phyloP scores from a whole-genome alignment of 1,140 invertebrate genomes.

The Euglossa dilemma region DNA sequence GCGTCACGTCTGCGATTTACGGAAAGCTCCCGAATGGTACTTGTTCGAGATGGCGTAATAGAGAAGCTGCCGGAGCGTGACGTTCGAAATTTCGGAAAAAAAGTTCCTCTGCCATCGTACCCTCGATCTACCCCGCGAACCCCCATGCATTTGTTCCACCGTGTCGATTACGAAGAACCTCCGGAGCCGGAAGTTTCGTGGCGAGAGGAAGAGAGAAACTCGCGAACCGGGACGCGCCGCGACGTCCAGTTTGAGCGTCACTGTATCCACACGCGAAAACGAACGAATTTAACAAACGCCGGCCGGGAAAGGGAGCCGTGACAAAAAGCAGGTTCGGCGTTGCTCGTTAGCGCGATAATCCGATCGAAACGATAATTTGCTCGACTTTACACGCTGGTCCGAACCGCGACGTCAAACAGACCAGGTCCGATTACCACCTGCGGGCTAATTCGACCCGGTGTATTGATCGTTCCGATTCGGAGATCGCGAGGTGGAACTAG shows the following conservation, averaged over 20 bases:
- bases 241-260: background rate
- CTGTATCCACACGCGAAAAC: background rate
- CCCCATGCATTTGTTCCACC: background rate
- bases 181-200: background rate
- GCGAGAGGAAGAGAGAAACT: no score
- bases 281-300: constrained; percentile 11
- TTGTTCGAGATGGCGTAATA: background rate
- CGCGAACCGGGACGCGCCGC: no score
- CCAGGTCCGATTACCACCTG: constrained; percentile 26
- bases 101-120: background rate
- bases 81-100: background rate
- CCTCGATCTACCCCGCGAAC: background rate
- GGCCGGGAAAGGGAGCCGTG: background rate
- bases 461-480: background rate
- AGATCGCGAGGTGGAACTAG: background rate
- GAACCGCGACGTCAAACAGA: constrained; percentile 29
- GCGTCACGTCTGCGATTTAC: background rate
- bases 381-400: constrained; percentile 20
- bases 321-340: background rate
- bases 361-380: constrained; percentile 28
- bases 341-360: constrained; percentile 26
- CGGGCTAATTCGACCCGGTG: constrained; percentile 18
- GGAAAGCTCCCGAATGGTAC: background rate
- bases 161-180: background rate
- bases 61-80: no score